phyloP scores from a whole-genome alignment of 2,888 invertebrate genomes.

The Prosopocoilus inquinatus region DNA sequence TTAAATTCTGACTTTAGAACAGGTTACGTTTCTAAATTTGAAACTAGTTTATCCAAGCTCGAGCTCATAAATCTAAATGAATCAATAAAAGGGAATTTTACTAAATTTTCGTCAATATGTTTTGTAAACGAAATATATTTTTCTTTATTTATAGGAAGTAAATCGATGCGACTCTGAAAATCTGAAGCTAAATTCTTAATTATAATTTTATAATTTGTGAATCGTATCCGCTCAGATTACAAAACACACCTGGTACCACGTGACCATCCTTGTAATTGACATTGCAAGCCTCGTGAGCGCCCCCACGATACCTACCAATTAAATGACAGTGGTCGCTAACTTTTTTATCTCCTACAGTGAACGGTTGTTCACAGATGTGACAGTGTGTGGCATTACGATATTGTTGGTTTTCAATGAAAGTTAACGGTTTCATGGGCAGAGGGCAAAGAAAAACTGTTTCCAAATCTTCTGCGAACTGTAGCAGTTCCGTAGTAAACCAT shows the following conservation, averaged over 20 bases:
- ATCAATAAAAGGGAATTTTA: too few species aligned
- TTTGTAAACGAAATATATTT: conserved; percentile 6
- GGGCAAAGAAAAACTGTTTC: too few species aligned
- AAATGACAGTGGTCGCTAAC: conserved; percentile 23
- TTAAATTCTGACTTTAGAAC: too few species aligned
- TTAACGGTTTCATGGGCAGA: too few species aligned
- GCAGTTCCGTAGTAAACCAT: conserved; percentile 9
- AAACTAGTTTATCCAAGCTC: too few species aligned
- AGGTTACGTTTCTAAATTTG: too few species aligned
- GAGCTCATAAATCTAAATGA: too few species aligned
- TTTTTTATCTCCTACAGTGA: conserved; percentile 5
- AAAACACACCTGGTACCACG: conserved; percentile 23
- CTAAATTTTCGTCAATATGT: not conserved
- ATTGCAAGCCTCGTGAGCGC: conserved; percentile 21
- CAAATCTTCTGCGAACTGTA: too few species aligned
- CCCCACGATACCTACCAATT: conserved; percentile 20
- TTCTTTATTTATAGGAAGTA: not conserved
- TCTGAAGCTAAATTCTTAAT: too few species aligned
- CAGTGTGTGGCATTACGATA: not conserved
- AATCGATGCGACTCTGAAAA: conserved; percentile 13
- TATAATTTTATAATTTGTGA: too few species aligned
- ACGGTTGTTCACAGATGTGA: conserved; percentile 7
- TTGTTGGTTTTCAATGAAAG: not conserved
- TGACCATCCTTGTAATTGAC: conserved; percentile 20
- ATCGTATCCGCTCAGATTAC: conserved; percentile 24